Evolutionary conservation across 2,888 invertebrate genomes (phyloP).

Genomic region (Amaurobius ferox): DNA sequence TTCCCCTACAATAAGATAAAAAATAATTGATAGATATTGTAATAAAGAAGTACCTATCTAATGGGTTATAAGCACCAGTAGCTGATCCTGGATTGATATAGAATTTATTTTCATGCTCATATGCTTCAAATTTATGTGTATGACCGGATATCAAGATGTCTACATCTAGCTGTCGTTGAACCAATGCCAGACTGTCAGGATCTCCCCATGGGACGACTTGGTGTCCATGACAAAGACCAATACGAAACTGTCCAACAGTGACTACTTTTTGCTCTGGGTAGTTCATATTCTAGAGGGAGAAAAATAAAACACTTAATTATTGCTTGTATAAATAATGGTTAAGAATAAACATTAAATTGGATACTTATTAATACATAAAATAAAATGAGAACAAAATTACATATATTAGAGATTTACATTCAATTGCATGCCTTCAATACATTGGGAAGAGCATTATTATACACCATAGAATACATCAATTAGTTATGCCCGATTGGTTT

Average conservation of each 20-base stretch:
- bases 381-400: no score
- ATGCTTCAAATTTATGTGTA: constrained; percentile 98
- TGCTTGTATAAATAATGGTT: no score
- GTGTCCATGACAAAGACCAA: constrained; percentile 98
- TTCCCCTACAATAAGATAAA: no score
- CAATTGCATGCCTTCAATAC: no score
- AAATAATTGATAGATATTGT: no score
- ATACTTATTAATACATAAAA: no score
- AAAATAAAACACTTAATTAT: no score
- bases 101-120: constrained; percentile 98
- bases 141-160: constrained; percentile 99
- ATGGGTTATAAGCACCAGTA: constrained; percentile 96
- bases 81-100: constrained; percentile 99
- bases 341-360: no score
- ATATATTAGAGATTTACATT: no score
- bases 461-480: no score
- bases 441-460: no score
- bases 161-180: constrained; percentile 97
- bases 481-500: no score
- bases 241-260: constrained; percentile 98
- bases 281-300: constrained; percentile 83
- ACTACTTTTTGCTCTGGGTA: constrained; percentile 98
- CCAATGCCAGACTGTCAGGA: constrained; percentile 92
- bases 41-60: constrained; percentile 93
- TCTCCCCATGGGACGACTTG: constrained; percentile 99